Conservation (phyloP, 2,888 invertebrate species). For the Neelides folsomi region DNA sequence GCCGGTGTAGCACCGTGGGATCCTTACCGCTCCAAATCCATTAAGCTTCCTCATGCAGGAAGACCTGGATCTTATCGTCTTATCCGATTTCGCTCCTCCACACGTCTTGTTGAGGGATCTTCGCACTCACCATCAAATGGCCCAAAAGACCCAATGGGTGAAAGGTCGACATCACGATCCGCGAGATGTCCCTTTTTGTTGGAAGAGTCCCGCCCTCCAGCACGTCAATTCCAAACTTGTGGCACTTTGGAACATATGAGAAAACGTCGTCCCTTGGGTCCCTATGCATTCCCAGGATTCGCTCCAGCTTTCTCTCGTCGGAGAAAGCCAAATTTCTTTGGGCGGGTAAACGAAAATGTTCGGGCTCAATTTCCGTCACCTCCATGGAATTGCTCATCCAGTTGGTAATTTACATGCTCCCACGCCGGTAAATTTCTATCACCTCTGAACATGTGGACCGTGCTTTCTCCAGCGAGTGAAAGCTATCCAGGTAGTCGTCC, state of each 20-base stretch:
- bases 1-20: no score
- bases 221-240: not conserved
- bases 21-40: no score
- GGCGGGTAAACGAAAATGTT: not conserved
- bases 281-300: constrained; percentile 11
- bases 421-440: constrained; percentile 1
- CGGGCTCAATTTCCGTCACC: constrained; percentile 2
- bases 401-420: constrained; percentile 5
- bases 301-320: not conserved
- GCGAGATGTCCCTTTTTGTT: constrained; percentile 32
- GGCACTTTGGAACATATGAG: constrained; percentile 2
- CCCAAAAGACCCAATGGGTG: constrained; percentile 34
- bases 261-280: constrained; percentile 9
- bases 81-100: constrained; percentile 31
- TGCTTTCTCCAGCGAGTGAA: constrained; percentile 7
- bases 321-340: not conserved
- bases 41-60: not conserved
- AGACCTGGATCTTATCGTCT: constrained; percentile 28
- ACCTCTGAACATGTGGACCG: constrained; percentile 4
- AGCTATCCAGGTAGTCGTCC: constrained; percentile 15
- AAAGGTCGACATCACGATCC: constrained; percentile 29
- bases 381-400: constrained; percentile 8
- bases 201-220: constrained; percentile 5
- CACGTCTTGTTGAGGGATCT: constrained; percentile 31
- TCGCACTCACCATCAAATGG: constrained; percentile 26